Evolutionary conservation across 1,140 invertebrate species (phyloP).

Genomic region (Scaptomyza pallida): DNA sequence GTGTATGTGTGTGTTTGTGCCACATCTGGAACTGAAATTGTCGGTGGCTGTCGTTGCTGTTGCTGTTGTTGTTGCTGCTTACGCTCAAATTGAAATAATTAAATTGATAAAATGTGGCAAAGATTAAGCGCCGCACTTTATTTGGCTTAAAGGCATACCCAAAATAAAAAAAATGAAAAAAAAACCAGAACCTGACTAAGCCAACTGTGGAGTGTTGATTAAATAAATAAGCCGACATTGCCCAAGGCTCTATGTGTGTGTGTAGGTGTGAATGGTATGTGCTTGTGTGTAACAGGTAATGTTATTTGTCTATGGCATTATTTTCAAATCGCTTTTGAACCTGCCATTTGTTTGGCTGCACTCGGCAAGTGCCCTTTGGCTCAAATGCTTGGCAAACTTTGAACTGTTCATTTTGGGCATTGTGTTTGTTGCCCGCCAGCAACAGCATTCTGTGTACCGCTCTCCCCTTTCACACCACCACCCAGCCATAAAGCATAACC

Average conservation of each 20-base stretch:
- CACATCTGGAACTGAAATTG: conserved; percentile 66
- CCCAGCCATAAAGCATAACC: too few species aligned
- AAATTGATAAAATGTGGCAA: conserved; percentile 83
- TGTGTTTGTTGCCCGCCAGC: conserved; percentile 37
- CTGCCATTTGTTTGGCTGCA: conserved; percentile 61
- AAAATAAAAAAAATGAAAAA: conserved; percentile 20
- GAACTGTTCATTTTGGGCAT: conserved; percentile 61
- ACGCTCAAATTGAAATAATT: conserved; percentile 83
- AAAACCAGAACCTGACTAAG: conserved; percentile 58
- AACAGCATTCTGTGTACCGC: too few species aligned
- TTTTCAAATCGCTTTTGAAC: conserved; percentile 80
- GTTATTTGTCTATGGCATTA: conserved; percentile 81
- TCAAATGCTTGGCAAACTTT: conserved; percentile 48
- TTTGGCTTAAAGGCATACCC: conserved; percentile 77
- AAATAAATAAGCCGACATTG: conserved; percentile 78
- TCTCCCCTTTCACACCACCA: not conserved
- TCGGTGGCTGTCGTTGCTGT: conserved; percentile 61
- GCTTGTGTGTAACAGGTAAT: conserved; percentile 69
- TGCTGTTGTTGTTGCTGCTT: conserved; percentile 69
- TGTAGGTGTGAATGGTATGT: conserved; percentile 12
- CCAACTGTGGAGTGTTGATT: conserved; percentile 82
- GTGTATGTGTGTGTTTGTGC: conserved; percentile 25
- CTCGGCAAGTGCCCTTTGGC: conserved; percentile 49
- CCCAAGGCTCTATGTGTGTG: conserved; percentile 45
- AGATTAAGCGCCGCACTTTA: conserved; percentile 82